Percentiles rank a stretch among this genome's conserved stretches.
Conservation (phyloP, 53 echinoderm and acorn worm genomes). For the Echinarachnius parma region DNA sequence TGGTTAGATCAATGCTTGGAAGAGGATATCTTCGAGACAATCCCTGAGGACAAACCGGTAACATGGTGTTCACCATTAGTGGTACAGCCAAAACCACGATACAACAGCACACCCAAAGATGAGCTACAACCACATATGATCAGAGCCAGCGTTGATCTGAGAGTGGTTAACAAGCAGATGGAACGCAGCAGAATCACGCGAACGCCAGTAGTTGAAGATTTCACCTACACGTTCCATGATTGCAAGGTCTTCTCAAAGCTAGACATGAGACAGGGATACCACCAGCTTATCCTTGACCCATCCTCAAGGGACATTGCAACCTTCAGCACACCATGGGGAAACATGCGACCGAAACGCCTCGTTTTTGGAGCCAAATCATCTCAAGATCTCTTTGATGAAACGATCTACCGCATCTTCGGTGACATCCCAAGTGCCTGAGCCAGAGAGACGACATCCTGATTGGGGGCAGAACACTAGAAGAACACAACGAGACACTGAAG, state of each 20-base stretch:
- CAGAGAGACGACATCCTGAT: conserved; percentile 60
- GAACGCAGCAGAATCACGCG: conserved; percentile 35
- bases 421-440: conserved; percentile 56
- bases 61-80: conserved; percentile 61
- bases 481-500: conserved; percentile 49
- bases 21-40: conserved; percentile 49
- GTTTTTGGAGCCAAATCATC: conserved; percentile 55
- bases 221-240: conserved; percentile 33
- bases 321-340: conserved; percentile 65
- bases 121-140: conserved; percentile 44
- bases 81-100: conserved; percentile 60
- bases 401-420: conserved; percentile 48
- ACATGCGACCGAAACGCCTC: conserved; percentile 51
- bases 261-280: conserved; percentile 62
- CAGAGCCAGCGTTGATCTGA: conserved; percentile 64
- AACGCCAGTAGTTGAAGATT: conserved; percentile 20
- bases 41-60: conserved; percentile 42
- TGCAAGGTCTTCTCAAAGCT: conserved; percentile 58
- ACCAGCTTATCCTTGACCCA: conserved; percentile 50
- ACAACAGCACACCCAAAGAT: conserved; percentile 40
- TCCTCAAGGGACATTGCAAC: conserved; percentile 43
- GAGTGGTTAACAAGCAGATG: conserved; percentile 66
- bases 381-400: conserved; percentile 45
- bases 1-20: conserved; percentile 49
- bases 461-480: conserved; percentile 50